Evolutionary conservation across 2,888 invertebrate species (phyloP), one percentile per base, ranked within the genome.

Genomic region (Pandemis heparana): DNA sequence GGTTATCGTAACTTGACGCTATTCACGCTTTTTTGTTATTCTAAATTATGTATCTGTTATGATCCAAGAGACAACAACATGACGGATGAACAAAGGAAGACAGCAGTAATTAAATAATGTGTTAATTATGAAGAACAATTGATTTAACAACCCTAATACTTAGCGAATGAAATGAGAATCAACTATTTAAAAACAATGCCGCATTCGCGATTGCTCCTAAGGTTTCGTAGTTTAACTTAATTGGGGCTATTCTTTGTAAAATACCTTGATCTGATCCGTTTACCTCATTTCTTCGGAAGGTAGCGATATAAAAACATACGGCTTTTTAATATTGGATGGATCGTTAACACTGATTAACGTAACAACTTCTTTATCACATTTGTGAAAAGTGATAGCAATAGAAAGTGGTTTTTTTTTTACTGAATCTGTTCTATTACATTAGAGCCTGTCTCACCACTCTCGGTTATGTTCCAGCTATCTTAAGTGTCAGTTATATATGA

Each of bases 241-340:
- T 16, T 53, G 10, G 10, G 5, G 12, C 12, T 23, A 5, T 56
- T 10, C 12, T 12, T 23, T 56, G 56, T 7, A 56, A 48, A 53
- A 56, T 12, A 23, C 23, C 7, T 56, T 56, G 53, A 18, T 53
- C 53, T 53, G 53, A 53, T 18, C 53, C 23, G 23, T 23, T 56
- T 23, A 6, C 23, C 56, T 53, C 53, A 53, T 16, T 53, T 53
- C 16, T 16, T 16, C 10, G n/a, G 12, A 38, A n/a, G 32, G 10
- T 18, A 9, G 18, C 39, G 32, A 62, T 18, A 41, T n/a, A 12
- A 9, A 48, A 63, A 48, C 39, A 67, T 39, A 68, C 43, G 43
- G 12, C 43, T 16, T 48, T 23, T 39, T 72, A 68, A 68, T 73
- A 64, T 23, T 41, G 73, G 68, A 69, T 73, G 73, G 73, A 68